phyloP scores from a whole-genome alignment of 2,888 invertebrate species.

The Troides helena region DNA sequence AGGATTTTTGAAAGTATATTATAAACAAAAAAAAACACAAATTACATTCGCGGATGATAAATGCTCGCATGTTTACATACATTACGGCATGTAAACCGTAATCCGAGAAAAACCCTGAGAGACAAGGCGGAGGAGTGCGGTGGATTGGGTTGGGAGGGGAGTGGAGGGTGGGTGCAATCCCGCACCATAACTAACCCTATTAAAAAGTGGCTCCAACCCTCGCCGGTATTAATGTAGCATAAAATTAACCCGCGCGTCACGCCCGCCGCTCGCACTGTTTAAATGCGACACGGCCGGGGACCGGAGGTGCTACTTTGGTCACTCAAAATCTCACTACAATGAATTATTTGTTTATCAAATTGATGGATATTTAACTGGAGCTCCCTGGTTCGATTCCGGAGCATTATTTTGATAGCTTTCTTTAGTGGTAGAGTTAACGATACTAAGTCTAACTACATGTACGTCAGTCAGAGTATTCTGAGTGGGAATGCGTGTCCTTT shows the following conservation, averaged over 20 bases:
- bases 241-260: conserved; percentile 76
- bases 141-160: no score
- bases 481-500: no score
- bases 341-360: not conserved
- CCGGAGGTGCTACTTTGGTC: conserved; percentile 38
- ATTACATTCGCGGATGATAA: not conserved
- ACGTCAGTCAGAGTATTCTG: no score
- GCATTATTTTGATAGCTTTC: no score
- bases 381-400: no score
- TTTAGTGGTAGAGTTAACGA: no score
- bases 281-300: conserved; percentile 42
- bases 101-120: conserved; percentile 49
- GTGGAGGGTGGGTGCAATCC: conserved; percentile 44
- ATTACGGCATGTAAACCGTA: conserved; percentile 34
- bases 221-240: conserved; percentile 76
- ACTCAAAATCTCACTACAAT: conserved; percentile 24
- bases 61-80: not conserved
- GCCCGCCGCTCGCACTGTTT: conserved; percentile 62
- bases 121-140: conserved; percentile 38
- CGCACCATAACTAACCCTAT: conserved; percentile 75
- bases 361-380: not conserved
- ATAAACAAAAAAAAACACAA: not conserved
- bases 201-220: conserved; percentile 70
- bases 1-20: not conserved
- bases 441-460: no score